Conservation (phyloP, 2,888 invertebrate genomes). For the Harmothoe impar region DNA sequence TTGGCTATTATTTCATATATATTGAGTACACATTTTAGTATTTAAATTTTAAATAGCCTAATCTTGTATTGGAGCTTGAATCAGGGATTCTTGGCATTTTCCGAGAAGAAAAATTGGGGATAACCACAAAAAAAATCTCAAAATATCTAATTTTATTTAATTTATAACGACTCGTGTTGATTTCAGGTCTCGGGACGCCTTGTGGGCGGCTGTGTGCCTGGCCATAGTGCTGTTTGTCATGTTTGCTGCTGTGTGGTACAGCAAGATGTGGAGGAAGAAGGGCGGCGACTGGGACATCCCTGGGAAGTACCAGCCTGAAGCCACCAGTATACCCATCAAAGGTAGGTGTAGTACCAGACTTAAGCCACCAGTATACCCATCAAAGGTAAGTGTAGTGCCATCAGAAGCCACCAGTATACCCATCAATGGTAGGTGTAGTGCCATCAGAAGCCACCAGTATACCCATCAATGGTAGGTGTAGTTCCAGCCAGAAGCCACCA, state of each 20-base stretch:
- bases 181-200: conserved; percentile 37
- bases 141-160: too few species aligned
- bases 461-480: too few species aligned
- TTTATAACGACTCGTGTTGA: too few species aligned
- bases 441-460: neutral
- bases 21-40: too few species aligned
- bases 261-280: conserved; percentile 48
- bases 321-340: neutral
- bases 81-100: too few species aligned
- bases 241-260: conserved; percentile 39
- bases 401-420: neutral
- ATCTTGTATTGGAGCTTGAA: too few species aligned
- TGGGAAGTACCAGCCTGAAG: conserved; percentile 11
- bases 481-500: too few species aligned
- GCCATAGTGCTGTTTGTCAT: neutral
- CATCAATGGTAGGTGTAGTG: neutral
- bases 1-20: too few species aligned
- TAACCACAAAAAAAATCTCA: too few species aligned
- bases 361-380: neutral
- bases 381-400: neutral
- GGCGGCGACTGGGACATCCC: neutral
- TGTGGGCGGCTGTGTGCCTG: neutral
- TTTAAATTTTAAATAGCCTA: too few species aligned
- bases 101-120: too few species aligned
- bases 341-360: neutral